These are phyloP conservation scores for Camponotus pennsylvanicus DNA, from an alignment of 1,140 invertebrate genomes.

Conservation along the genomic window DNA sequence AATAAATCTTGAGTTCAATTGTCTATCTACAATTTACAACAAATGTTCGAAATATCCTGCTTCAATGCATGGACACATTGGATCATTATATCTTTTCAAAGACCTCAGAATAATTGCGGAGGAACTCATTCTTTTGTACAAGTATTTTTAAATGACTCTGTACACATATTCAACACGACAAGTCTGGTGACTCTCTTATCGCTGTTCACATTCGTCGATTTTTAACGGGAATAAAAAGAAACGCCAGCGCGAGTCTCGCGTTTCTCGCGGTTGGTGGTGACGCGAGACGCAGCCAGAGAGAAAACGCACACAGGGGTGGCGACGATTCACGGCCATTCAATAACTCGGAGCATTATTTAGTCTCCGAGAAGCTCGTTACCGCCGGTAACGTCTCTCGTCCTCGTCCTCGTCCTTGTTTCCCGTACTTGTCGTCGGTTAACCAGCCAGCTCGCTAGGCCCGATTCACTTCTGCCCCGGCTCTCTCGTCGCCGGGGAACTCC, in stretches of 20 bases:
- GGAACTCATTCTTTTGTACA: too few species aligned
- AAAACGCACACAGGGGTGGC: neutral
- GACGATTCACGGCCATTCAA: conserved; percentile 43
- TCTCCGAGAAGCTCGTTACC: conserved; percentile 46
- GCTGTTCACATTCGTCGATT: neutral
- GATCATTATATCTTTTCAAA: too few species aligned
- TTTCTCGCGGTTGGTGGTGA: neutral
- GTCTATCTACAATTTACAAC: too few species aligned
- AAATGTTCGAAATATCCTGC: too few species aligned
- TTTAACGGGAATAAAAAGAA: conserved; percentile 6
- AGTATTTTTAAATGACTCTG: too few species aligned
- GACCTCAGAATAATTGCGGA: too few species aligned
- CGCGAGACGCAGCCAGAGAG: neutral
- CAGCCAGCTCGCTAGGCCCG: conserved; percentile 28
- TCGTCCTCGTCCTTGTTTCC: neutral
- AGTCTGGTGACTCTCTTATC: neutral
- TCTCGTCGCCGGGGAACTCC: conserved; percentile 15
- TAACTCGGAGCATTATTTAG: conserved; percentile 50
- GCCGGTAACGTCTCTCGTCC: conserved; percentile 29
- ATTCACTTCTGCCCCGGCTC: conserved; percentile 14
- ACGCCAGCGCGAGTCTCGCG: neutral
- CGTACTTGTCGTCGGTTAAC: conserved; percentile 11
- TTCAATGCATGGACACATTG: too few species aligned
- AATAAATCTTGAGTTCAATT: too few species aligned
- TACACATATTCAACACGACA: neutral